phyloP scores from a whole-genome alignment of 2,797 vertebrate species.

The Crypturellus tataupa region DNA sequence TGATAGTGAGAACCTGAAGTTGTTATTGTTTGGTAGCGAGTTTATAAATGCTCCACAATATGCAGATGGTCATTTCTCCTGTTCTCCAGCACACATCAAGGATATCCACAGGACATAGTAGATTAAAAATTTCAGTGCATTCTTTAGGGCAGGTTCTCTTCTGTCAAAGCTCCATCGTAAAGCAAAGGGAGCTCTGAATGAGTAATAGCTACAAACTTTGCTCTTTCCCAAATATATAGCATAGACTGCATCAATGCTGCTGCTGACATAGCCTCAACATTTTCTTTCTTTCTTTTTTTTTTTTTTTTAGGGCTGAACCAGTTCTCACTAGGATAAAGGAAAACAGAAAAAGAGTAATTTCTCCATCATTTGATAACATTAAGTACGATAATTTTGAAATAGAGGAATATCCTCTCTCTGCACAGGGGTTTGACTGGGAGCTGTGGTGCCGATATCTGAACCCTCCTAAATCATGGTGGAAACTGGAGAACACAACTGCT shows the following conservation, averaged over 20 bases:
- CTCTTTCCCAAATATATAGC: neutral
- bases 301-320: slow-evolving; percentile 90
- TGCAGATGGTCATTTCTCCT: neutral
- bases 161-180: neutral
- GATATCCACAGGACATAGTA: neutral
- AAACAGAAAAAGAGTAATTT: slow-evolving; percentile 92
- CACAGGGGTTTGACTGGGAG: slow-evolving; percentile 98
- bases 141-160: neutral
- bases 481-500: slow-evolving; percentile 91
- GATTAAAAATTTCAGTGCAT: neutral
- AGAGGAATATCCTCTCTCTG: slow-evolving; percentile 93
- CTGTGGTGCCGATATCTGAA: slow-evolving; percentile 97
- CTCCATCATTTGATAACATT: slow-evolving; percentile 97
- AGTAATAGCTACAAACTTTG: neutral
- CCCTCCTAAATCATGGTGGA: slow-evolving; percentile 97
- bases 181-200: neutral
- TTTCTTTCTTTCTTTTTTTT: neutral
- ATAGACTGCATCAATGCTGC: neutral
- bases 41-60: neutral
- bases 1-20: slow-evolving; percentile 1
- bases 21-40: neutral
- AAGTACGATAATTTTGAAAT: slow-evolving; percentile 97
- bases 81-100: neutral
- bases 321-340: slow-evolving; percentile 93
- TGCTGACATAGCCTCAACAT: neutral